Percentiles rank a stretch among this genome's conserved stretches.
Conservation (phyloP, 2,797 vertebrate species). For the Bovichtus variegatus region DNA sequence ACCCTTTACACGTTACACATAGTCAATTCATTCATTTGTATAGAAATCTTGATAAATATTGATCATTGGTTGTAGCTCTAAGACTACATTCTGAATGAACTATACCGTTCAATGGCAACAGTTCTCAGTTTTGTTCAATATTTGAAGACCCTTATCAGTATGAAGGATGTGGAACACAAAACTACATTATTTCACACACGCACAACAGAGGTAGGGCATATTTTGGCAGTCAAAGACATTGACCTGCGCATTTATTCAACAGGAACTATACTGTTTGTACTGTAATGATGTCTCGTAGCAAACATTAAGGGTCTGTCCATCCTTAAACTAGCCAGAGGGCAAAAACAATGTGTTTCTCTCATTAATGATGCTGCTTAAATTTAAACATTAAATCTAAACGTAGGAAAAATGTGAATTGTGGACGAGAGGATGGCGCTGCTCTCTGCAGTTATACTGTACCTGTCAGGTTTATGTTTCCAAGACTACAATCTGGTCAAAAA, state of each 20-base stretch:
- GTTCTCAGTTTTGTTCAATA: neutral
- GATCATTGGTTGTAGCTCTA: neutral
- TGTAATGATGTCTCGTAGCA: neutral
- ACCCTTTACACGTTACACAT: neutral
- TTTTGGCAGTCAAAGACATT: neutral
- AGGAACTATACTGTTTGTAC: neutral
- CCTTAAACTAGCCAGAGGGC: too few species aligned
- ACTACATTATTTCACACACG: neutral
- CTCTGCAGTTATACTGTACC: neutral
- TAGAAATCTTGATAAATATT: neutral
- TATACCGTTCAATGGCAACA: neutral
- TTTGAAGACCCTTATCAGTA: neutral
- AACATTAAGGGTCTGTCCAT: too few species aligned
- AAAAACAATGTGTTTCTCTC: neutral
- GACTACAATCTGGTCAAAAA: neutral
- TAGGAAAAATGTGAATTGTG: too few species aligned
- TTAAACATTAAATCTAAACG: too few species aligned
- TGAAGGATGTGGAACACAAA: too few species aligned
- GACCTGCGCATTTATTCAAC: neutral
- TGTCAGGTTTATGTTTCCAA: neutral
- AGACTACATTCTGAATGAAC: neutral
- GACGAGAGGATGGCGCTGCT: neutral
- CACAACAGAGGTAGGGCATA: neutral
- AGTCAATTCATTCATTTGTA: neutral
- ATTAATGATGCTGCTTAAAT: neutral